These are phyloP conservation scores for Lepilemur septentrionalis DNA, from an alignment of 2,797 vertebrate species.

Conservation along the genomic window DNA sequence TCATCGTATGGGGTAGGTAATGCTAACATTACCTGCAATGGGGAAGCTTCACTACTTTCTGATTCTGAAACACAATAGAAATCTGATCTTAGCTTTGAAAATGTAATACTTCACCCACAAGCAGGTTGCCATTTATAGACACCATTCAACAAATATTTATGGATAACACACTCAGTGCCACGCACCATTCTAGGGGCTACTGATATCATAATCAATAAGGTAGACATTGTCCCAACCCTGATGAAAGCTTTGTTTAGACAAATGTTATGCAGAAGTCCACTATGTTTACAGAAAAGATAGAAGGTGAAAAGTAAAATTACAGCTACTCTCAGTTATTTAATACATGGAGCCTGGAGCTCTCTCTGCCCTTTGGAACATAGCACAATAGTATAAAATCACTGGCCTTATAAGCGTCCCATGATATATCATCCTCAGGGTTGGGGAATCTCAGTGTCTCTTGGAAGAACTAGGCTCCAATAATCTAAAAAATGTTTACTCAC, in stretches of 20 bases:
- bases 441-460: neutral
- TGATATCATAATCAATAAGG: neutral
- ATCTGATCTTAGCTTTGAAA: conserved; percentile 3
- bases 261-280: neutral
- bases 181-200: neutral
- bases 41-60: neutral
- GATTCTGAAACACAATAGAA: neutral
- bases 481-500: neutral
- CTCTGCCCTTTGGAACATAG: neutral
- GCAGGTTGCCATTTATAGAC: neutral
- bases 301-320: neutral
- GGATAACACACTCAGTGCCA: neutral
- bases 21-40: neutral
- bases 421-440: neutral
- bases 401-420: neutral
- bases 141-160: neutral
- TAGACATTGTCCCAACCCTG: neutral
- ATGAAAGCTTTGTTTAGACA: neutral
- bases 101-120: neutral
- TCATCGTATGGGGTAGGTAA: neutral
- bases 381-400: neutral
- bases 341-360: neutral
- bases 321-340: too few species aligned
- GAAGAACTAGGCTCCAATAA: neutral
- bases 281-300: neutral